Evolutionary conservation across 2,888 invertebrate species (phyloP).

Genomic region (Sturmia bella): DNA sequence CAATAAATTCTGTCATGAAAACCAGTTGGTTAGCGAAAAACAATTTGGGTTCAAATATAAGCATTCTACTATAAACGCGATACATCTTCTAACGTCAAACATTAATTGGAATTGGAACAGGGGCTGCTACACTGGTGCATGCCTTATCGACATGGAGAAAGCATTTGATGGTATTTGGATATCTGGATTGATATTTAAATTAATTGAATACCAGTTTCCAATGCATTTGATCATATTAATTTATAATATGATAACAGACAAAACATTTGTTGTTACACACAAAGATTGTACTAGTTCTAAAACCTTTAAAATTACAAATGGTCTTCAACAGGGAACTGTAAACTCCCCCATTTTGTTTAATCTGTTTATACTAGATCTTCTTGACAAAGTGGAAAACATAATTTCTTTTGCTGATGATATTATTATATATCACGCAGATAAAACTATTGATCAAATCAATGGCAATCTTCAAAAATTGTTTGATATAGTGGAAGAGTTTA

Average conservation of each 20-base stretch:
- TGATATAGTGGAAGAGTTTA: not conserved
- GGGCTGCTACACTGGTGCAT: too few relatives aligned
- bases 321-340: not conserved
- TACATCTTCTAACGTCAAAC: not conserved
- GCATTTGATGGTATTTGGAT: too few relatives aligned
- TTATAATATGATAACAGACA: not conserved
- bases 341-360: not conserved
- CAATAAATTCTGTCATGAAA: slow-evolving; percentile 1
- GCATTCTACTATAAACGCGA: not conserved
- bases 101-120: too few relatives aligned
- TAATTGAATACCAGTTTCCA: too few relatives aligned
- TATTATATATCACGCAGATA: not conserved
- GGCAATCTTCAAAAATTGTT: not conserved
- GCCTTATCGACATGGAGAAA: too few relatives aligned
- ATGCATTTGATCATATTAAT: not conserved
- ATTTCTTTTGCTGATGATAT: not conserved
- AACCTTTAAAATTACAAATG: not conserved
- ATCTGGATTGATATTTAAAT: too few relatives aligned
- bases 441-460: not conserved
- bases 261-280: not conserved
- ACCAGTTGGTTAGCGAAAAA: slow-evolving; percentile 6
- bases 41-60: slow-evolving; percentile 24
- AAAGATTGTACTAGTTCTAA: not conserved
- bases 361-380: not conserved
- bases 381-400: not conserved